Evolutionary conservation across 2,113 vertebrate species (phyloP), one percentile per base, ranked within the genome.

Genomic region (Calyptomena viridis): DNA sequence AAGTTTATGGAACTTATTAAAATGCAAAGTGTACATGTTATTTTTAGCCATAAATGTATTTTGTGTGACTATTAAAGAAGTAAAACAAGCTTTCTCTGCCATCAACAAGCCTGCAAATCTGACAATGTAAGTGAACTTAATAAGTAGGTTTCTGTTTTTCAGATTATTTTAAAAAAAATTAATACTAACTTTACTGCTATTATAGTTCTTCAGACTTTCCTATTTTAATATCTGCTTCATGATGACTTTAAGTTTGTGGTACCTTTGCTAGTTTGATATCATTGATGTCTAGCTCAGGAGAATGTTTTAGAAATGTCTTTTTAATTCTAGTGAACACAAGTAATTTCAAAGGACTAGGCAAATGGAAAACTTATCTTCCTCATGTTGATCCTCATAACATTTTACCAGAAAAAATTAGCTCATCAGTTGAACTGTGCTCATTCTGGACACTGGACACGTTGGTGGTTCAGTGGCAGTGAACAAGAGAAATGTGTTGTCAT

Each of bases 341-440:
- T 13, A 4, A 10, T 84, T 84, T 78, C 49, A 66, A 90, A 90
- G 23, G 28, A 75, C 7, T 46, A 47, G 12, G 11, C 25, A 86
- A 64, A 53, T 33, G 11, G 25, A 6, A 87, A 73, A 35, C 9
- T 64, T 68, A 14, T 47, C 33, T 66, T 80, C 44, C 42, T 75
- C 31, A 24, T 0, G 0, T 8, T 69, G 52, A n/a, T 52, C 25
- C 14, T 23, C 50, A 35, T 28, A 3, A 8, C 18, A 12, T 83
- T 85, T 87, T 50, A 28, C 50, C 30, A 25, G 58, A 42, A 76
- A 67, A 66, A 13, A 35, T 42, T n/a, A 79, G 37, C 44, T 79
- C 22, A 53, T 44, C n/a, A 62, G 6, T 0, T 28, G 49, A 83
- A 33, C 15, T 5, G 52, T 83, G 33, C 21, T 79, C 18, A 7